Conservation (phyloP, 1,140 invertebrate genomes). For the Cyclargus thomasi region DNA sequence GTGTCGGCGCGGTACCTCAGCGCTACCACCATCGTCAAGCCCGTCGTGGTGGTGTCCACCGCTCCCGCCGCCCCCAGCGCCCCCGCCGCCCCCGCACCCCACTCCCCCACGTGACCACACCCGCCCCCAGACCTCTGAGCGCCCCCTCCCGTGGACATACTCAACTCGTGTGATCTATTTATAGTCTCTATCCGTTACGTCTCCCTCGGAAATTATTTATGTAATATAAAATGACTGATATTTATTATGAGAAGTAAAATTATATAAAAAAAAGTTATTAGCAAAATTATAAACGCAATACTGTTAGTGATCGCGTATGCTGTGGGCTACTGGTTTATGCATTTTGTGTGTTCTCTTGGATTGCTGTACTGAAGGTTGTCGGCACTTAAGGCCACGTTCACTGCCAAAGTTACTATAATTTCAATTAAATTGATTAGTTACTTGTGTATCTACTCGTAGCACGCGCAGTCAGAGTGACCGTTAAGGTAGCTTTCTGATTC, state of each 20-base stretch:
- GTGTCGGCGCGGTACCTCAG: constrained; percentile 61
- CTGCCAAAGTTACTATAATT: constrained; percentile 33
- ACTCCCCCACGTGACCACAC: constrained; percentile 25
- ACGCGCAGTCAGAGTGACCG: not conserved
- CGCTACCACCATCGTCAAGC: constrained; percentile 57
- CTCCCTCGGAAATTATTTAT: constrained; percentile 2
- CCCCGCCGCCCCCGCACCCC: constrained; percentile 23
- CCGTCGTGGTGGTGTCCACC: constrained; percentile 52
- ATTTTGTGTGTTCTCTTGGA: not conserved
- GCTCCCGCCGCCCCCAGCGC: constrained; percentile 26
- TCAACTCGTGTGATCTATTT: constrained; percentile 1
- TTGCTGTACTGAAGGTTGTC: constrained; percentile 18
- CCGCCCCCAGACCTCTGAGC: constrained; percentile 21
- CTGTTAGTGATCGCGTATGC: not conserved
- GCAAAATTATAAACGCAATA: constrained; percentile 9
- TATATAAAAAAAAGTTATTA: constrained; percentile 5
- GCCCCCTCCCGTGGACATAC: constrained; percentile 16
- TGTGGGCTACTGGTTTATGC: not conserved
- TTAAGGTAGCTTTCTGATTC: too few species aligned
- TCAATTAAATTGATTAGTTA: not conserved
- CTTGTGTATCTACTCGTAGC: not conserved
- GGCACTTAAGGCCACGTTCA: constrained; percentile 27
- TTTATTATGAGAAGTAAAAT: constrained; percentile 14
- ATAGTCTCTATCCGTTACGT: not conserved
- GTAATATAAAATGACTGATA: constrained; percentile 15